Percentiles rank a stretch among this genome's conserved stretches.
These are phyloP conservation scores for Pomacea canaliculata DNA, from an alignment of 2,888 invertebrate genomes.

Conservation along the genomic window DNA sequence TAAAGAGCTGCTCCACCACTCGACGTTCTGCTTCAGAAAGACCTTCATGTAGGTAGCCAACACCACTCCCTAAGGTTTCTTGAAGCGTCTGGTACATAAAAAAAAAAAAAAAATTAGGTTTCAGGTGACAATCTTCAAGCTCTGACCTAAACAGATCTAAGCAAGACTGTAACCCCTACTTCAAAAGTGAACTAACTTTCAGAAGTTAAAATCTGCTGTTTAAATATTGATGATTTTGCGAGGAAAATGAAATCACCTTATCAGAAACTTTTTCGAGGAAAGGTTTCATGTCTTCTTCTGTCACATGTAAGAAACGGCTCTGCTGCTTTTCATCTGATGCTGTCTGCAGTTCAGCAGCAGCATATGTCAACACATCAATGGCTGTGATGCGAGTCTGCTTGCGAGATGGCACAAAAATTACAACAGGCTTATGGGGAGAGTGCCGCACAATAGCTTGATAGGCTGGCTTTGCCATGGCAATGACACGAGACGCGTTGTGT, in stretches of 20 bases:
- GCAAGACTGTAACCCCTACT: no score
- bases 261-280: slow-evolving; percentile 90
- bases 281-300: slow-evolving; percentile 83
- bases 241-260: slow-evolving; percentile 74
- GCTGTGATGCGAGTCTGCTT: slow-evolving; percentile 94
- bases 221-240: no score
- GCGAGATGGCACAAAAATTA: slow-evolving; percentile 76
- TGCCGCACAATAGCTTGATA: slow-evolving; percentile 88
- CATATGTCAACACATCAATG: slow-evolving; percentile 93
- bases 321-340: slow-evolving; percentile 84
- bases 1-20: slow-evolving; percentile 92
- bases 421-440: slow-evolving; percentile 64
- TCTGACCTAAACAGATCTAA: no score
- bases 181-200: no score
- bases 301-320: slow-evolving; percentile 88
- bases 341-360: slow-evolving; percentile 89
- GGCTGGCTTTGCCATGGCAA: slow-evolving; percentile 98
- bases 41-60: slow-evolving; percentile 97
- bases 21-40: slow-evolving; percentile 86
- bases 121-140: no score
- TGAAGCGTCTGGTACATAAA: slow-evolving; percentile 79
- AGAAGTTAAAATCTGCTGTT: no score
- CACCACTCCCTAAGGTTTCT: slow-evolving; percentile 93
- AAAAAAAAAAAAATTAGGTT: no score
- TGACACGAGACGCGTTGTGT: slow-evolving; percentile 94